A percentile compares a stretch with the other conserved stretches of the same genome.
phyloP scores from a whole-genome alignment of 2,113 vertebrate species.

The Semicossyphus pulcher region DNA sequence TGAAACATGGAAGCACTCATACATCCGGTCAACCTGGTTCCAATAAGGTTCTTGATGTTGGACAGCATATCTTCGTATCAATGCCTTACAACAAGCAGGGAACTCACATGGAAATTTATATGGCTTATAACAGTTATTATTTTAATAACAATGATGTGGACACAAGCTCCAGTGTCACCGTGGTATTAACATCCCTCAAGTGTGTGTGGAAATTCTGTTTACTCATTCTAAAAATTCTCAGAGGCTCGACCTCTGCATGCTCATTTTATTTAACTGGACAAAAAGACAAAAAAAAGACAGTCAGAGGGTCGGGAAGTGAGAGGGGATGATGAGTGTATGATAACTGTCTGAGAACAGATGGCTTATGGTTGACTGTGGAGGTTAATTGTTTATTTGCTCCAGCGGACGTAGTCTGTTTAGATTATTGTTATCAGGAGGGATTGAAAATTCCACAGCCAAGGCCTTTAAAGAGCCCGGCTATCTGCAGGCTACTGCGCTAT shows the following conservation, averaged over 20 bases:
- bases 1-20: neutral
- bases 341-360: constrained; percentile 69
- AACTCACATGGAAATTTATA: too few relatives aligned
- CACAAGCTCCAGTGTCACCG: neutral
- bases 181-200: neutral
- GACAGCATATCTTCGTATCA: too few relatives aligned
- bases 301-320: constrained; percentile 42
- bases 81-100: too few relatives aligned
- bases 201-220: neutral
- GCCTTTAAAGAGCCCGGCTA: constrained; percentile 54
- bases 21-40: neutral
- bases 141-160: too few relatives aligned
- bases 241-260: neutral
- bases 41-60: neutral
- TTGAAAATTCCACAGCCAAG: constrained; percentile 47
- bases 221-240: constrained; percentile 3
- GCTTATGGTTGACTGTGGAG: constrained; percentile 64
- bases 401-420: constrained; percentile 67
- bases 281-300: constrained; percentile 10
- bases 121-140: too few relatives aligned
- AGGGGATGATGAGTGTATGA: constrained; percentile 44
- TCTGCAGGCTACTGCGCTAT: constrained; percentile 55
- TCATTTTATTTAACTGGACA: constrained; percentile 29
- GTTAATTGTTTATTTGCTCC: constrained; percentile 82
- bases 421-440: constrained; percentile 75